Base-by-base conservation (phyloP, 2,888 invertebrate species). In the Eurytoma adleriae region DNA sequence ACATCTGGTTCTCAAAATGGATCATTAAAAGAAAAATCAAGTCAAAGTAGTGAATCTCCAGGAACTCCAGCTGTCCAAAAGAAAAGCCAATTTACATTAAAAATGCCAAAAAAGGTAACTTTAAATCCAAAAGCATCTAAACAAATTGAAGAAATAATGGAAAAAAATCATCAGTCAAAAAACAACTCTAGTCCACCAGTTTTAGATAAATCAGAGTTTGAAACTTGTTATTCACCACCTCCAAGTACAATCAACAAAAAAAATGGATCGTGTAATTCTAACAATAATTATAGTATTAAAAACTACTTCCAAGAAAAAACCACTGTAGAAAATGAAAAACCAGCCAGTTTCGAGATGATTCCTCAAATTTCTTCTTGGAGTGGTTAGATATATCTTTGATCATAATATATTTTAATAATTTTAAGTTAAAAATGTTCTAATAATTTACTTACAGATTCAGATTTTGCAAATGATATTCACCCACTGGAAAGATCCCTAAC, bases 61-160 rank as follows among this genome's bases (percentile, higher is more conserved):
- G 64, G 61, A 74, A 79, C 50, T 67, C 40, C 66, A 62, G 56
- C 62, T 70, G 27, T 57, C 69, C 52, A 73, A 48, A 79, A 73
- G 18, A 79, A 78, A 48, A 83, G 85, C n/a, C 80, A 82, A 40
- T 90, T 90, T 72, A 86, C 89, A 72, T 80, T 89, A 13, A 90
- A 90, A 76, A 85, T 87, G 59, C 90, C 90, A 5, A 83, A 90
- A 1, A 88, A 88, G 80, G 88, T 88, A 14, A 85, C 85, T 14
- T 82, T 90, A 16, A 79, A 83, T 30, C 78, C 82, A 24, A 76
- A 84, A 56, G 81, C 86, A 24, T 85, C 86, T 3, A 88, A 86
- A 78, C 84, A 85, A 48, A 87, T 87, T 40, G 87, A 85, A 56
- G 85, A 86, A 67, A 83, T 89, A 77, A 86, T 86, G 84, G 85